Evolutionary conservation across 2,113 vertebrate species (phyloP).

Genomic region (Macrotus californicus): DNA sequence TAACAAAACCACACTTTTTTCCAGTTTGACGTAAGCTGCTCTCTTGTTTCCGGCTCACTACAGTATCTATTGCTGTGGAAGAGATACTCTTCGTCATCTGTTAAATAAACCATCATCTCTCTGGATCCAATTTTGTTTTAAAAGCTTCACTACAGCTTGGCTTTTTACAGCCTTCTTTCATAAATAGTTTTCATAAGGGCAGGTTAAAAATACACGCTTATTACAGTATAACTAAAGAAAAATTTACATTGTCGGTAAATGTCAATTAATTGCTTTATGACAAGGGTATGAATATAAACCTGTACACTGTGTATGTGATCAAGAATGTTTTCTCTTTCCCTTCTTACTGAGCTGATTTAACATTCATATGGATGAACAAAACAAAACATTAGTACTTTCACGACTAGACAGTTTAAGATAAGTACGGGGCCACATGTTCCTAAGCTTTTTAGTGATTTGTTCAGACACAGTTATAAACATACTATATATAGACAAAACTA

Average conservation of each 20-base stretch:
- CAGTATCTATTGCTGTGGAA: conserved; percentile 26
- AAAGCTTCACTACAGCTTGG: background rate
- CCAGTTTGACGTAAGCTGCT: background rate
- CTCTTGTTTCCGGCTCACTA: conserved; percentile 46
- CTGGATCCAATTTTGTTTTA: conserved; percentile 40
- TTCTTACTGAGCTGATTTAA: background rate
- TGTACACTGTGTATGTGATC: background rate
- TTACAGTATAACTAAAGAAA: background rate
- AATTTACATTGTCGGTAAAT: background rate
- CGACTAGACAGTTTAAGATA: background rate
- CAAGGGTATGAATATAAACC: background rate
- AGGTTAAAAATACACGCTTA: background rate
- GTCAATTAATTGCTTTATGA: background rate
- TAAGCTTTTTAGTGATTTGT: background rate
- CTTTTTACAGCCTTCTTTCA: background rate
- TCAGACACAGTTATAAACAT: background rate
- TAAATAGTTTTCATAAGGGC: background rate
- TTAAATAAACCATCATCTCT: conserved; percentile 63
- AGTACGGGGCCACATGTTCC: background rate
- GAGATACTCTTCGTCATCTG: conserved; percentile 31
- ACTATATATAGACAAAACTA: conserved; percentile 10
- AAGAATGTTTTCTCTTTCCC: background rate
- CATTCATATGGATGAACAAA: background rate
- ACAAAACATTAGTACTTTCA: background rate
- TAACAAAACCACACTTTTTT: background rate